Base-by-base conservation (phyloP, 1,140 invertebrate genomes). In the Antheraea mylitta region DNA sequence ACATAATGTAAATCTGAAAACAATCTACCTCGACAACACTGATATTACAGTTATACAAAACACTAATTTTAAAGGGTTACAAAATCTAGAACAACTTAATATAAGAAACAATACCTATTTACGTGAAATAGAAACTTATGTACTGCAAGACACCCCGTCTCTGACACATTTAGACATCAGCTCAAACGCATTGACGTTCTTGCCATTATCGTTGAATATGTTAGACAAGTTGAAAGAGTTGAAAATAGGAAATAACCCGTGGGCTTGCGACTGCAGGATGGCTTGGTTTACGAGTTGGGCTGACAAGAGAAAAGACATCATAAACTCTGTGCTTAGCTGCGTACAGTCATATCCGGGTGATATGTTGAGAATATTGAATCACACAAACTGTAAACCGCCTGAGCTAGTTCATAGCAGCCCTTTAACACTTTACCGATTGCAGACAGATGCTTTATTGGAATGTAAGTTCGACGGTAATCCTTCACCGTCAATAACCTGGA, bases 221-320 rank as follows among this genome's bases (percentile, higher is more conserved):
- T 89, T 97, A 58, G 84, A 91, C 7, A 89, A 93, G 53, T 85
- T 98, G 58, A 83, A 92, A 48, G 90, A 94, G 66, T 82, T 99
- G 13, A 94, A 94, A 60, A 93, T 98, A 36, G 87, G 94, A 16
- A 94, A 95, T 37, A 99, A 98, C 86, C 94, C 94, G 0, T 97
- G 97, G 94, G 94, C 94, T 7, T 99, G 98, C 92, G 96, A 98
- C 84, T 99, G 98, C 83, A 94, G 95, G n/a, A 95, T 98, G 93
- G 95, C 95, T 62, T 99, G 98, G 98, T 95, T 98, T 67, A 93
- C 94, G 0, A 83, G 93, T 13, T 97, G 96, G 95, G 91, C 94
- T 11, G 92, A 94, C 37, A 79, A 78, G 58, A 79, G 86, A 22
- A 85, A 84, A 62, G 82, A 93, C 36, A 90, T 94, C 42, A 89